Conservation (phyloP, 2,888 invertebrate genomes). For the Tinea pellionella region DNA sequence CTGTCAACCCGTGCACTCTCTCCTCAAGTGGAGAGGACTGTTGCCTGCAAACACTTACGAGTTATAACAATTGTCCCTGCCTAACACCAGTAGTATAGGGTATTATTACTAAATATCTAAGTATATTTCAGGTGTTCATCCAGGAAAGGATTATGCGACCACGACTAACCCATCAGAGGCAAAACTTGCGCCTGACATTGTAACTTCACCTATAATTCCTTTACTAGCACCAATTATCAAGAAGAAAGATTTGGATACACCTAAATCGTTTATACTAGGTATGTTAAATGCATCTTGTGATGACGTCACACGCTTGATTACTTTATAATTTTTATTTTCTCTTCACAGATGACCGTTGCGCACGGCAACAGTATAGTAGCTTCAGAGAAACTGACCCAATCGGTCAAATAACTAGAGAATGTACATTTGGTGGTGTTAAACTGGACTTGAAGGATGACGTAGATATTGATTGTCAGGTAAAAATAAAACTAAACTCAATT, state of each 20-base stretch:
- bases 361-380: neutral
- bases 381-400: neutral
- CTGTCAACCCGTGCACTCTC: too few relatives aligned
- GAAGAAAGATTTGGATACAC: neutral
- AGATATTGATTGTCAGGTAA: constrained; percentile 68
- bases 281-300: neutral
- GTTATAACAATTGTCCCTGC: too few relatives aligned
- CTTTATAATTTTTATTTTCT: too few relatives aligned
- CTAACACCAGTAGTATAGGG: too few relatives aligned
- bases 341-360: neutral
- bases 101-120: too few relatives aligned
- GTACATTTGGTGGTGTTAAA: neutral
- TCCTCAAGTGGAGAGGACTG: too few relatives aligned
- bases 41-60: too few relatives aligned
- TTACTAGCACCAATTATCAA: neutral
- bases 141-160: neutral
- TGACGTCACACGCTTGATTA: too few relatives aligned
- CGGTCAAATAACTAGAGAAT: neutral
- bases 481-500: too few relatives aligned
- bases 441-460: constrained; percentile 36
- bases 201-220: neutral
- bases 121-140: neutral
- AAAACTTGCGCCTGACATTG: neutral
- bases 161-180: neutral
- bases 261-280: neutral